These are phyloP conservation scores for Bryconaethiops microstoma DNA, from an alignment of 2,797 vertebrate species.

Conservation along the genomic window DNA sequence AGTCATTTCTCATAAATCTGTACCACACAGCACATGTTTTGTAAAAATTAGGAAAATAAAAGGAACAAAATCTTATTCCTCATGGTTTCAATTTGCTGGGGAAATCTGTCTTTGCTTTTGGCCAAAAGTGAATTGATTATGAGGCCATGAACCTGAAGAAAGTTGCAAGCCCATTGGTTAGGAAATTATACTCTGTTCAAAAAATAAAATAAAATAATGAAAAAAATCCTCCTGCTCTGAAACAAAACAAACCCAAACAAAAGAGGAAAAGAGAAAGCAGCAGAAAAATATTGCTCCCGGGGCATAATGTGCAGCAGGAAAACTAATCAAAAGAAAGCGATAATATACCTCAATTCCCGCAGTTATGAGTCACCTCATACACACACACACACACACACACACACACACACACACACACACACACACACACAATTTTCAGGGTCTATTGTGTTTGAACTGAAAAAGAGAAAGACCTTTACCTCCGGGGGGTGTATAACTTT, in stretches of 20 bases:
- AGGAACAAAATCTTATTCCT: not conserved
- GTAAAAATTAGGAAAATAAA: conserved; percentile 1
- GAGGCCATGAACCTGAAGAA: conserved; percentile 38
- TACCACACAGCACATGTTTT: not conserved
- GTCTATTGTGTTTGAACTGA: conserved; percentile 33
- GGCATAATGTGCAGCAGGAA: conserved; percentile 39
- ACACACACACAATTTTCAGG: conserved; percentile 34
- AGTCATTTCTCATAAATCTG: conserved; percentile 15
- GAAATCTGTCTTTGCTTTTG: conserved; percentile 30
- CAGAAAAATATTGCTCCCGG: conserved; percentile 32
- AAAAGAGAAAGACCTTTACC: conserved; percentile 52
- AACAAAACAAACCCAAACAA: conserved; percentile 20
- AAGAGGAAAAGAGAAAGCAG: conserved; percentile 17
- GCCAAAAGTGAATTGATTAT: conserved; percentile 40
- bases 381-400: conserved; percentile 8
- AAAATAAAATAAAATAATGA: not conserved
- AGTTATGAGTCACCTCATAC: conserved; percentile 43
- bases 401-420: conserved; percentile 37
- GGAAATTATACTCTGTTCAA: conserved; percentile 42
- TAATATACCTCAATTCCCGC: conserved; percentile 45
- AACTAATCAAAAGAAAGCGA: conserved; percentile 46
- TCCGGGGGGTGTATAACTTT: conserved; percentile 37
- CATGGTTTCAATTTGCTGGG: conserved; percentile 28
- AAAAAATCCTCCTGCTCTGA: conserved; percentile 14
- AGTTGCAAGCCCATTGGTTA: conserved; percentile 27